phyloP scores from a whole-genome alignment of 1,140 invertebrate species.

The Homarus americanus region DNA sequence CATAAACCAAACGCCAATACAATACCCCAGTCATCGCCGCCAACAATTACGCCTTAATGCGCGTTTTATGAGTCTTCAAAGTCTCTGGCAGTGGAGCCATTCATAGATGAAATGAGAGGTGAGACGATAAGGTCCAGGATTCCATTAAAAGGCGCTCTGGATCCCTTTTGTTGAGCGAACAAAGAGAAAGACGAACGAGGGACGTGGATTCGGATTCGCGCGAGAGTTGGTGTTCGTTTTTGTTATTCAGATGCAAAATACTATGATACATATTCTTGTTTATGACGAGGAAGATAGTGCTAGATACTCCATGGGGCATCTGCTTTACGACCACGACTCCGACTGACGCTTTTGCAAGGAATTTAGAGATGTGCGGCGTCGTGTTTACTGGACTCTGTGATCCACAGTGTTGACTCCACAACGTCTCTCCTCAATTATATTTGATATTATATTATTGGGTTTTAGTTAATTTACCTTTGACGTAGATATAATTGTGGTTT shows the following conservation, averaged over 20 bases:
- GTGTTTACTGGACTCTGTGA: no score
- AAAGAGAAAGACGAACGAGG: not conserved
- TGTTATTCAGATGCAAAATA: not conserved
- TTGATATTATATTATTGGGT: no score
- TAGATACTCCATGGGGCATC: no score
- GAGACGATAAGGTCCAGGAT: not conserved
- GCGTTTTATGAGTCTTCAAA: not conserved
- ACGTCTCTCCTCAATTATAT: no score
- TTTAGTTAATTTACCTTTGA: no score
- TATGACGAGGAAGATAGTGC: not conserved
- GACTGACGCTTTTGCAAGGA: no score
- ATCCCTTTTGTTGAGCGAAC: not conserved
- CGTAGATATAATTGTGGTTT: no score
- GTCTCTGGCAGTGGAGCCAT: not conserved
- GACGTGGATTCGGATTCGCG: not conserved
- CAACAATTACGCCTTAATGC: not conserved
- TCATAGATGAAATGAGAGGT: not conserved
- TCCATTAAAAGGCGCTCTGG: not conserved
- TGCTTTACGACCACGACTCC: no score
- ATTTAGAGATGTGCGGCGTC: no score
- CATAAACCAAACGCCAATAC: not conserved
- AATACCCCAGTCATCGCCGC: not conserved
- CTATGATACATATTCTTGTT: not conserved
- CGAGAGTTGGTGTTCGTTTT: not conserved
- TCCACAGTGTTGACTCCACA: no score